Conservation (phyloP, 2,797 vertebrate species). For the Somateria mollissima region DNA sequence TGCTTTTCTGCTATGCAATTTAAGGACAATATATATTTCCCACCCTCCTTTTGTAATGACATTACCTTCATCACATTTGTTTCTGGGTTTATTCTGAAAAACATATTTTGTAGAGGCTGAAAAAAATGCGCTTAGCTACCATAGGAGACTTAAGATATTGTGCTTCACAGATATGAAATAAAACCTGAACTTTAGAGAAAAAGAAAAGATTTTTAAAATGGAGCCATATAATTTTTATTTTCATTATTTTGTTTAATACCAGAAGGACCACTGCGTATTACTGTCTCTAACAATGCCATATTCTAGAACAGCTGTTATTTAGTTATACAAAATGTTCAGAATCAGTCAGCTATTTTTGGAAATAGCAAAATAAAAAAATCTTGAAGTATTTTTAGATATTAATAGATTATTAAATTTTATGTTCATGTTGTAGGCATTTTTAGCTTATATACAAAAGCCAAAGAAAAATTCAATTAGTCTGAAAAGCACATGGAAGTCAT, state of each 20-base stretch:
- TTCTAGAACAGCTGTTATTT: background rate
- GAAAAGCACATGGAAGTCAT: background rate
- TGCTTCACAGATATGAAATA: background rate
- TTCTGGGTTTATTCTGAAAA: background rate
- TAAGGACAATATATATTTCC: background rate
- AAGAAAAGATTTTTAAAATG: background rate
- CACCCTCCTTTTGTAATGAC: background rate
- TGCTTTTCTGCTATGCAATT: background rate
- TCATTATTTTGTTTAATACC: background rate
- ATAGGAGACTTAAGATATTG: background rate
- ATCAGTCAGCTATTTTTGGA: background rate
- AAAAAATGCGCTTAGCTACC: background rate
- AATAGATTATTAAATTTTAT: background rate
- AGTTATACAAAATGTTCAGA: background rate
- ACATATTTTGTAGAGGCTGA: background rate
- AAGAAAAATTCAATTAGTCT: background rate
- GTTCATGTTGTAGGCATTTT: background rate
- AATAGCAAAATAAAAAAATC: background rate
- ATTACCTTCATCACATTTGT: background rate
- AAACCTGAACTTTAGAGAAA: background rate
- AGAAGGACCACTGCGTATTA: background rate
- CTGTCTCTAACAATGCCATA: background rate
- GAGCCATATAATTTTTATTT: background rate
- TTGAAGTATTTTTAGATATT: background rate
- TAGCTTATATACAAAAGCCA: background rate